These are phyloP conservation scores for Pheosia gnoma DNA, from an alignment of 2,888 invertebrate genomes.

Conservation along the genomic window DNA sequence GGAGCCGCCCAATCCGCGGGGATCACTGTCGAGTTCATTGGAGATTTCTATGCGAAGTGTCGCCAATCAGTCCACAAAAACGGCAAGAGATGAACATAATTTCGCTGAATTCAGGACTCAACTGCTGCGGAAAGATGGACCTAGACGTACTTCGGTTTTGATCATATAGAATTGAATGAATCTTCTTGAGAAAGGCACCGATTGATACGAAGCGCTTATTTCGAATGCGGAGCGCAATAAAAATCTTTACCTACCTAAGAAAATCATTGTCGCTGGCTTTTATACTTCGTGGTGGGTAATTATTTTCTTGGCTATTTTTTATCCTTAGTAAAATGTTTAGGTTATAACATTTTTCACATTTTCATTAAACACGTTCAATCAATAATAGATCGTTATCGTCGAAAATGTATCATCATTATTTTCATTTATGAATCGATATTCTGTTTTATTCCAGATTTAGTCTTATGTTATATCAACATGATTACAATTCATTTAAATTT, in stretches of 20 bases:
- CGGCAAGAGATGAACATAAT: conserved; percentile 73
- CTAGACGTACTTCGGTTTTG: conserved; percentile 45
- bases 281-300: conserved; percentile 22
- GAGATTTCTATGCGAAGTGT: conserved; percentile 93
- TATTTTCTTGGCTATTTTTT: conserved; percentile 22
- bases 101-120: conserved; percentile 52
- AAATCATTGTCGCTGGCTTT: conserved; percentile 25
- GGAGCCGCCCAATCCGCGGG: conserved; percentile 92
- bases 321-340: conserved; percentile 30
- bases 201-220: conserved; percentile 24
- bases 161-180: conserved; percentile 41
- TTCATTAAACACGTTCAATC: conserved; percentile 28
- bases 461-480: conserved; percentile 16
- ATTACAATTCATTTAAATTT: conserved; percentile 18
- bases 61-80: conserved; percentile 86
- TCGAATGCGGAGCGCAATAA: conserved; percentile 21
- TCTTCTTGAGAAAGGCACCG: conserved; percentile 44
- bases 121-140: conserved; percentile 54
- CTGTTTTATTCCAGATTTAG: conserved; percentile 19
- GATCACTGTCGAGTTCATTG: conserved; percentile 91
- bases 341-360: conserved; percentile 38
- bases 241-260: conserved; percentile 25
- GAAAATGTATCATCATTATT: conserved; percentile 19
- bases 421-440: conserved; percentile 11
- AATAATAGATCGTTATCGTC: neutral